phyloP scores from a whole-genome alignment of 2,113 vertebrate species.

The Vanacampus margaritifer region DNA sequence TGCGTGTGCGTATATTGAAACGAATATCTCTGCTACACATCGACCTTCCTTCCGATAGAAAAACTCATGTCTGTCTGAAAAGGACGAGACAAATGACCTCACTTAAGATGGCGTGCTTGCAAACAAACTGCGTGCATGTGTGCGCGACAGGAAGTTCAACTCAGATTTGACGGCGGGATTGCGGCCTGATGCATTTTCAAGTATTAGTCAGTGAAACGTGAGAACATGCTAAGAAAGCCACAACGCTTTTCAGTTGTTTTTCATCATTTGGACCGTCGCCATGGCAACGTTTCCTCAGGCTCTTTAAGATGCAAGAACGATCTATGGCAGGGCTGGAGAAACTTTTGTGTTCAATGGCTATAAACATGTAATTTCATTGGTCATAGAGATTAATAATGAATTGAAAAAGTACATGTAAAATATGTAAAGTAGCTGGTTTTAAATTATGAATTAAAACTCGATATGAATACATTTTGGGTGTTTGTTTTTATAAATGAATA shows the following conservation, averaged over 20 bases:
- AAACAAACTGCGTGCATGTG: not conserved
- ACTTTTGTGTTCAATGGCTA: no score
- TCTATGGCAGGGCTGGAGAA: no score
- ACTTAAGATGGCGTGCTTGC: not conserved
- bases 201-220: not conserved
- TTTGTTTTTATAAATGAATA: no score
- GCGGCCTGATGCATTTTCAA: conserved; percentile 4
- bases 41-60: not conserved
- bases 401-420: no score
- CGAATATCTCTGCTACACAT: not conserved
- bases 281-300: not conserved
- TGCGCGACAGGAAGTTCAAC: conserved; percentile 42
- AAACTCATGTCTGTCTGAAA: not conserved
- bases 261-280: not conserved
- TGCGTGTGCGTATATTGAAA: no score
- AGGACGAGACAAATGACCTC: not conserved
- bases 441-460: no score
- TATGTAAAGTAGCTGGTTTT: no score
- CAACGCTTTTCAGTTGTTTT: not conserved
- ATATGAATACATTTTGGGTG: no score
- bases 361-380: no score
- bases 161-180: conserved; percentile 25
- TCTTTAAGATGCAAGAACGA: not conserved
- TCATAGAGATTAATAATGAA: not conserved
- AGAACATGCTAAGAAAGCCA: not conserved